Base-by-base conservation (phyloP, 2,888 invertebrate genomes). In the Artemia sinica region DNA sequence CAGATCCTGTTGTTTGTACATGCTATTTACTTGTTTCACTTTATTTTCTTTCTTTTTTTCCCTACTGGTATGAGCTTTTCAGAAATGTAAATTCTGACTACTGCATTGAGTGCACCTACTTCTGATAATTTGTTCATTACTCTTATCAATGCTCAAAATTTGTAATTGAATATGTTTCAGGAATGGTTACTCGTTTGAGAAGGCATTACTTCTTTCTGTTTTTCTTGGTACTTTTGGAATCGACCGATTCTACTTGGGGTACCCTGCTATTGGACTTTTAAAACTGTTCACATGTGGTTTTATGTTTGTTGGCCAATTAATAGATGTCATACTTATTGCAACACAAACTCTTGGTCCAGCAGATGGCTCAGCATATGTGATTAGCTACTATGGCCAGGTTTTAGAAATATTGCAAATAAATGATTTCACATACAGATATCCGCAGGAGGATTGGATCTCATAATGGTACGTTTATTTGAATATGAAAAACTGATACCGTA, bases 161-260 rank as follows among this genome's bases (percentile, higher is more conserved):
- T 28, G 4, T 28, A 28, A 28, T 28, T 28, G 28, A 28, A 28
- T 28, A 28, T 52, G 28, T 9, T 66, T 51, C 79, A 94, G 93
- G 70, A 96, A 95, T 83, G 95, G 94, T 28, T 92, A 94, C 77
- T 88, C 89, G 4, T 86, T 93, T 76, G 93, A 95, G 77, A 90
- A 91, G 69, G 88, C 97, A 0, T 80, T 98, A 66, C 79, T 97
- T 51, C 81, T 98, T 7, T 97, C 97, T 0, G 89, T 98, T 67
- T 98, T 98, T 77, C 81, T 97, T 70, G 98, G 98, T 49, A 94
- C 96, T 91, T 92, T 98, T 80, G 98, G 98, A 18, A 83, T 91
- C 48, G 98, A 98, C 77, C 82, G 98, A 71, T 96, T 98, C 79
- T 98, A 98, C 77, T 82, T 98, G n/a, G 98, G 98, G 49, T 97